Conservation (phyloP, 2,113 vertebrate genomes). For the Baryphthengus martii region DNA sequence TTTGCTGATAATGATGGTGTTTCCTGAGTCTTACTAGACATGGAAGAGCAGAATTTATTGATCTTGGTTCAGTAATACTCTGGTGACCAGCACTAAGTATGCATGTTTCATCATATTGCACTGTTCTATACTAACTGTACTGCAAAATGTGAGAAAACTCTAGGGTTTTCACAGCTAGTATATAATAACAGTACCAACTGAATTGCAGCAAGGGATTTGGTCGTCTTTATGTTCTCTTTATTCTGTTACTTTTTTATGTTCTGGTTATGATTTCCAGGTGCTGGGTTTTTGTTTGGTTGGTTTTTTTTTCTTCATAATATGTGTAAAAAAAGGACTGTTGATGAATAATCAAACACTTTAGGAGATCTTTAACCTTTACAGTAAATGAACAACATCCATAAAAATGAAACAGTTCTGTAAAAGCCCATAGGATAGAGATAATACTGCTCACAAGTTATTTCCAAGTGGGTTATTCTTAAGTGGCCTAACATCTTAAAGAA, state of each 20-base stretch:
- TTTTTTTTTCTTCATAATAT: background rate
- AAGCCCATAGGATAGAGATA: background rate
- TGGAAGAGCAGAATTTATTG: background rate
- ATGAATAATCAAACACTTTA: background rate
- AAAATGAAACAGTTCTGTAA: background rate
- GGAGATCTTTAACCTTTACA: conserved; percentile 3
- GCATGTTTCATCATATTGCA: background rate
- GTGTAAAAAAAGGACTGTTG: background rate
- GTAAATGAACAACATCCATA: background rate
- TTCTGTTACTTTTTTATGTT: background rate
- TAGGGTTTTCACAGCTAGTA: background rate
- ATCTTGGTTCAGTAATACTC: background rate
- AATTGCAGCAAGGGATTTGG: background rate
- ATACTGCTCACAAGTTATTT: background rate
- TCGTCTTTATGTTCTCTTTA: background rate
- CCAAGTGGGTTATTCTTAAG: background rate
- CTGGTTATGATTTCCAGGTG: background rate
- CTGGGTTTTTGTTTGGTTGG: background rate
- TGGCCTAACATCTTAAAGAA: background rate
- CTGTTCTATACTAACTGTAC: background rate
- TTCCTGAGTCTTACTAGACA: background rate
- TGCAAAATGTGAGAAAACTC: background rate
- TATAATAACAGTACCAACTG: background rate
- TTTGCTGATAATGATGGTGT: background rate
- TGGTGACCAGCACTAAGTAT: background rate